Conservation (phyloP, 64 coral and sea anemone genomes). For the Montipora sp. region DNA sequence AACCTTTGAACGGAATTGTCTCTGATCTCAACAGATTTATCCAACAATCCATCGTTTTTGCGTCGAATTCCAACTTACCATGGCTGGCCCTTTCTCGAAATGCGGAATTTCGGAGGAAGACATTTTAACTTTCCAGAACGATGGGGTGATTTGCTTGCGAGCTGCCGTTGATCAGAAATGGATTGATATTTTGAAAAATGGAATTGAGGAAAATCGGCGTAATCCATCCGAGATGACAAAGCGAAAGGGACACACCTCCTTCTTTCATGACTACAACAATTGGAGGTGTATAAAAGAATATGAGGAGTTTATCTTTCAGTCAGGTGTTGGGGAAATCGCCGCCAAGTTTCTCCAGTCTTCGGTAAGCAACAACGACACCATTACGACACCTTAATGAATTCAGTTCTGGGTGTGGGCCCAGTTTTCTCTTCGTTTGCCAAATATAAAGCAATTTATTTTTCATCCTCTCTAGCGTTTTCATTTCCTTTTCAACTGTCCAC, state of each 20-base stretch:
- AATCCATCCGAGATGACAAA: constrained; percentile 47
- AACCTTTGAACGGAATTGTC: neutral
- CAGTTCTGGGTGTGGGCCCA: too few relatives aligned
- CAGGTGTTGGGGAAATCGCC: constrained; percentile 24
- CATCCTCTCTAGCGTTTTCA: too few relatives aligned
- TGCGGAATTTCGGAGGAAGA: constrained; percentile 18
- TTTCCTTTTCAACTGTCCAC: too few relatives aligned
- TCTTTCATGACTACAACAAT: constrained; percentile 54
- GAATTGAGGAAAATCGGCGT: constrained; percentile 38
- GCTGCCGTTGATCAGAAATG: constrained; percentile 20
- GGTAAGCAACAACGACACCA: neutral
- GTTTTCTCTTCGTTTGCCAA: too few relatives aligned
- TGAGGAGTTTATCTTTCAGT: constrained; percentile 42
- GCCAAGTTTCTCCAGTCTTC: constrained; percentile 37
- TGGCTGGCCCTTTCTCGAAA: neutral
- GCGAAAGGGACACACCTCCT: constrained; percentile 40
- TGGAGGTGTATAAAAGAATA: constrained; percentile 24
- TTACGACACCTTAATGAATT: too few relatives aligned
- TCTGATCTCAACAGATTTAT: neutral
- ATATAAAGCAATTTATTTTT: too few relatives aligned
- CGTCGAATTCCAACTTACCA: neutral
- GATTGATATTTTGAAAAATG: constrained; percentile 29
- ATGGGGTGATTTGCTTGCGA: constrained; percentile 47
- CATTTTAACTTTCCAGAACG: constrained; percentile 27
- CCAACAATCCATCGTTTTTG: too few relatives aligned